These are phyloP conservation scores for Pseudeuparius sepicola DNA, from an alignment of 2,888 invertebrate genomes.

Conservation along the genomic window DNA sequence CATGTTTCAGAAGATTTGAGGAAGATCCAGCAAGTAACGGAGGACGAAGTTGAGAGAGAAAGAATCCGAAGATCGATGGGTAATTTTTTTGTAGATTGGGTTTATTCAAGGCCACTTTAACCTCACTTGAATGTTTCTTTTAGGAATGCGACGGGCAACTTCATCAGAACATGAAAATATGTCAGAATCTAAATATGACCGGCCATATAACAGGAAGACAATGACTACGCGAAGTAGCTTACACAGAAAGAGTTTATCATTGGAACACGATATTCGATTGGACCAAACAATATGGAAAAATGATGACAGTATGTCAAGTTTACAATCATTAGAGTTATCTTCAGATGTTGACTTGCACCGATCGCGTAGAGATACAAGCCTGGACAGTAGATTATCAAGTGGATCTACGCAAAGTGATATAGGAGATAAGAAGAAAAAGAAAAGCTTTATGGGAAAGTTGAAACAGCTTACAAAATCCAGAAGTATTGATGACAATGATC, in stretches of 20 bases:
- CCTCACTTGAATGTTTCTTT: too few species aligned
- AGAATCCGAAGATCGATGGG: slow-evolving; percentile 36
- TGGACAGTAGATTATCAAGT: slow-evolving; percentile 74
- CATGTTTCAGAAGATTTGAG: slow-evolving; percentile 59
- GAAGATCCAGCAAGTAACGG: slow-evolving; percentile 41
- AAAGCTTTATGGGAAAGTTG: slow-evolving; percentile 72
- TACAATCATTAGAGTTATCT: slow-evolving; percentile 53
- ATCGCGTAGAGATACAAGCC: slow-evolving; percentile 61
- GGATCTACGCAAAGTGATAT: slow-evolving; percentile 81
- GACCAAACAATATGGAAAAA: slow-evolving; percentile 71
- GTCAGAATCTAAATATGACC: too few species aligned
- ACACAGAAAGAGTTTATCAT: slow-evolving; percentile 58
- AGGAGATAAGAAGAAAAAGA: slow-evolving; percentile 63
- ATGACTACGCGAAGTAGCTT: slow-evolving; percentile 40
- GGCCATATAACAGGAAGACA: too few species aligned
- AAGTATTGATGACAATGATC: slow-evolving; percentile 61
- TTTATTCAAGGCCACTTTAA: too few species aligned
- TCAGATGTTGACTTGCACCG: slow-evolving; percentile 47
- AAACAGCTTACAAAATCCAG: slow-evolving; percentile 78
- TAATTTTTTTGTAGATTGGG: too few species aligned
- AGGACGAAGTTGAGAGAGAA: slow-evolving; percentile 45
- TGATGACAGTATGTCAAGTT: slow-evolving; percentile 74
- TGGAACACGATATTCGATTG: slow-evolving; percentile 54
- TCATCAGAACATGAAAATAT: slow-evolving; percentile 57
- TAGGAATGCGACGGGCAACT: slow-evolving; percentile 40